Evolutionary conservation across 2,797 vertebrate genomes (phyloP), one percentile per base, ranked within the genome.

Genomic region (Malacoraja senta): DNA sequence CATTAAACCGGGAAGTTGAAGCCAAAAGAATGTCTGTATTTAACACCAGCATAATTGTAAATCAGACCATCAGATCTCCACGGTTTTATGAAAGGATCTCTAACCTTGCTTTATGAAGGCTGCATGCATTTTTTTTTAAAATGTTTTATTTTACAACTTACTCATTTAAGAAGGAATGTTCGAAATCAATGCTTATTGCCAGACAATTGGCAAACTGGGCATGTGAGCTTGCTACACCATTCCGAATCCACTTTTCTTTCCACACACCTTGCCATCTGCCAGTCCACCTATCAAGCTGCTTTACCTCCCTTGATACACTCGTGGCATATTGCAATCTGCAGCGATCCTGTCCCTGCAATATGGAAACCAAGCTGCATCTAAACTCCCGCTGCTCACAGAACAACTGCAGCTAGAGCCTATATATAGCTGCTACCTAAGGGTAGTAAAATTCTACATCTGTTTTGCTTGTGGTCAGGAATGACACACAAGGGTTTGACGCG

Each of bases 241-340:
- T 74, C 71, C 7, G 24, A 58, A 76, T 72, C 72, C 63, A 68
- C 90, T 71, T 76, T 76, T 35, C 8, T 58, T 92, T 92, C 68
- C 90, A 9, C 90, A 38, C 71, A 92, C 68, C 71, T 92, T 53
- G 38, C 90, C 90, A 92, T 92, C 90, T 92, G 90, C 38, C 68
- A 92, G 38, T 12, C 65, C 90, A 92, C 76, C 21, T 92, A 92
- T 92, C 90, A 92, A 92, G 90, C 90, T 74, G 71, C 84, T 92
- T 92, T 76, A 21, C 35, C 71, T 92, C 90, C 90, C 90, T 92
- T 92, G 90, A 76, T 92, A 92, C 72, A 53, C 35, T 92, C 32
- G 38, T 92, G 90, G 72, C 90, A 92, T 92, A 76, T 92, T 92
- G 90, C 90, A 92, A 92, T 44, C 72, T 58, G 12, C 90, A 72